phyloP scores from a whole-genome alignment of 2,888 invertebrate species.

The Orchesella flavescens region DNA sequence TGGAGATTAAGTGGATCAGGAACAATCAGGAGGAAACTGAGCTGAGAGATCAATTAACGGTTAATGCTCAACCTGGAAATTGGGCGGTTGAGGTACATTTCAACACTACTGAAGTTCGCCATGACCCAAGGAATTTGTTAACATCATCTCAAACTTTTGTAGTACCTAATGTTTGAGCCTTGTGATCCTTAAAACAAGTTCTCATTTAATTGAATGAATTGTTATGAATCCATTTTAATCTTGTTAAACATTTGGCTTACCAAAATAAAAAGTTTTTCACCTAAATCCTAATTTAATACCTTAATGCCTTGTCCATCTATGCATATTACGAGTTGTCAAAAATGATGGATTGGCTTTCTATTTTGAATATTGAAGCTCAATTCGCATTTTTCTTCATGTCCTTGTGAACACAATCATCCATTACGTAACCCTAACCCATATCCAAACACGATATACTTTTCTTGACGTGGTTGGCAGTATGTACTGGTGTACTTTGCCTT shows the following conservation, averaged over 20 bases:
- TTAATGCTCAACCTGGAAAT: slow-evolving; percentile 39
- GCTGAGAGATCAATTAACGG: slow-evolving; percentile 38
- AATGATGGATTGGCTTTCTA: too few relatives aligned
- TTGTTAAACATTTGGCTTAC: neutral
- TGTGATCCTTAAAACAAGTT: too few relatives aligned
- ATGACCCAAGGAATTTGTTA: slow-evolving; percentile 38
- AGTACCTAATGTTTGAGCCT: neutral
- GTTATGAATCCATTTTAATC: neutral
- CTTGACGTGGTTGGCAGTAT: too few relatives aligned
- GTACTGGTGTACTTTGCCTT: too few relatives aligned
- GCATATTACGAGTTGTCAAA: too few relatives aligned
- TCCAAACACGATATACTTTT: too few relatives aligned
- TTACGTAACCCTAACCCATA: too few relatives aligned
- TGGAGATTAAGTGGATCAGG: slow-evolving; percentile 60
- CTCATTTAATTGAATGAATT: too few relatives aligned
- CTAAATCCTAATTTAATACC: neutral
- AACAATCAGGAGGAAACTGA: slow-evolving; percentile 41
- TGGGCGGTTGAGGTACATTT: slow-evolving; percentile 52
- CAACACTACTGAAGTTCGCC: slow-evolving; percentile 43
- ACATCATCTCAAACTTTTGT: slow-evolving; percentile 22
- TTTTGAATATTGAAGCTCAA: too few relatives aligned
- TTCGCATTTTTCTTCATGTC: too few relatives aligned
- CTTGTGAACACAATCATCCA: too few relatives aligned
- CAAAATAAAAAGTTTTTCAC: neutral
- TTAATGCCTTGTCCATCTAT: too few relatives aligned